Base-by-base conservation (phyloP, 2,888 invertebrate species). In the Nezara viridula region DNA sequence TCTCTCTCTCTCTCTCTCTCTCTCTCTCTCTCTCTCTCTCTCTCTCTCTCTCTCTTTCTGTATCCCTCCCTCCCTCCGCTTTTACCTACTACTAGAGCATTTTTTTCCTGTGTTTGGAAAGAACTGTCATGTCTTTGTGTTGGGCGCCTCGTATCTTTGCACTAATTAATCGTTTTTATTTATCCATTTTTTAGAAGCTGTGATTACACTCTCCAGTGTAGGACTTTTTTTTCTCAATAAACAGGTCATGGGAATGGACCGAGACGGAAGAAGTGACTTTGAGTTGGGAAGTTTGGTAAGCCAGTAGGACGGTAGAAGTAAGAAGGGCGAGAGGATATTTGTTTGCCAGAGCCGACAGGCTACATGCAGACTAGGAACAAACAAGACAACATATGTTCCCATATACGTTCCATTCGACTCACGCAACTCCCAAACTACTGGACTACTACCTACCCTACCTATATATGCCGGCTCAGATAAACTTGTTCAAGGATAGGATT, bases 321-420 rank as follows among this genome's bases (percentile, higher is more conserved):
- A 73, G 66, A 73, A 73, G 66, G 21, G 66, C 66, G 66, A 37
- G 37, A 73, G 37, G 66, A 73, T 73, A 73, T 73, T 73, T 73
- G 66, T 73, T 37, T 32, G 37, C 19, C 66, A 81, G 81, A 47
- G 24, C 81, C 40, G 81, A 81, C 81, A 81, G 44, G 44, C 10
- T n/a, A 81, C 44, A 81, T 81, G 81, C 44, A 40, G 44, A 2
- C 81, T 44, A n/a, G 81, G 12, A 47, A 81, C 81, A 81, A 81
- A 81, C 81, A 81, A 81, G 81, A 7, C 81, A 81, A 81, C 81
- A 44, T 81, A 47, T 81, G 81, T 47, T n/a, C 81, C 10, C 81
- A 81, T 81, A 44, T 81, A n/a, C n/a, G n/a, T 44, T 81, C 24
- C 44, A 81, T 81, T 81, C 81, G 10, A 7, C 44, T 81, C 81